A percentile compares a stretch with the other conserved stretches of the same genome.
Conservation (phyloP, 2,888 invertebrate species). For the Tanytarsus gracilentus region DNA sequence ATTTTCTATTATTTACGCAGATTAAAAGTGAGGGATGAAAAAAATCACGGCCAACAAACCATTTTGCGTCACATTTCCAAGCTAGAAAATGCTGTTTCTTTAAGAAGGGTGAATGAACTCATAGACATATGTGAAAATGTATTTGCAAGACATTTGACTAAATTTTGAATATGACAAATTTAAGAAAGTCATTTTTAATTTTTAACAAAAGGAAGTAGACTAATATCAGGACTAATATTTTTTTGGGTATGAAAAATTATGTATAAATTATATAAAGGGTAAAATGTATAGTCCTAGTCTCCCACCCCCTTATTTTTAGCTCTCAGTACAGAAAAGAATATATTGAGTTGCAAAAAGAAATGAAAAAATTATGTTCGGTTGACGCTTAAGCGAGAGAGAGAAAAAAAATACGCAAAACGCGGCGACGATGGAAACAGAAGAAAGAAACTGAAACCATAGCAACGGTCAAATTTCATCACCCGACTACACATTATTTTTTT, state of each 20-base stretch:
- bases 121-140: not conserved
- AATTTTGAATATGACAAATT: not conserved
- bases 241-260: no score
- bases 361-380: conserved; percentile 15
- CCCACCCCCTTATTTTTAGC: no score
- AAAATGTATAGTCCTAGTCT: no score
- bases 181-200: no score
- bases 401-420: conserved; percentile 26
- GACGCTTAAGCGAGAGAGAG: conserved; percentile 9
- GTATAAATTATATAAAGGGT: no score
- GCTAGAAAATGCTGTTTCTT: no score
- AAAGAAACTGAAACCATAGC: conserved; percentile 28
- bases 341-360: conserved; percentile 19
- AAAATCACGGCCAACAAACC: no score
- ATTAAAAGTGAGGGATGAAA: no score
- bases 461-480: conserved; percentile 27
- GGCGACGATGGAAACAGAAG: conserved; percentile 22
- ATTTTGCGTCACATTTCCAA: no score
- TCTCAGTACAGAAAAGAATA: not conserved
- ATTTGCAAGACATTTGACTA: not conserved
- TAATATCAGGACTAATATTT: no score
- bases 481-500: conserved; percentile 2
- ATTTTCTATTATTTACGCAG: no score
- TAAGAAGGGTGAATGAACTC: conserved; percentile 7
- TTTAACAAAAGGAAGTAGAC: no score